A percentile compares a stretch with the other conserved stretches of the same genome.
These are phyloP conservation scores for Phthorimaea operculella DNA, from an alignment of 1,140 invertebrate genomes.

Conservation along the genomic window DNA sequence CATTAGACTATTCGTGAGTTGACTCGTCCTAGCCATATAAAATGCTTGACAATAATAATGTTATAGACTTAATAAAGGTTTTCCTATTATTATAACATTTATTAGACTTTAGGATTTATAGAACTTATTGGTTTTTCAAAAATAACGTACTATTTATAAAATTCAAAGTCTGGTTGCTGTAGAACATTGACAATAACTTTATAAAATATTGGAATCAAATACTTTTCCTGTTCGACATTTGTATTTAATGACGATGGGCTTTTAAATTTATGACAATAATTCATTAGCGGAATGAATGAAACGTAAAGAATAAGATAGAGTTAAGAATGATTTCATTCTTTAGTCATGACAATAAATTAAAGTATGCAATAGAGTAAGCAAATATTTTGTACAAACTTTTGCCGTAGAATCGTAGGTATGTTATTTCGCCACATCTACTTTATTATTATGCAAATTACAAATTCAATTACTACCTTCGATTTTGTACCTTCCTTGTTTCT, in stretches of 20 bases:
- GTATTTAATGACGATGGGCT: neutral
- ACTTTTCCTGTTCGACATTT: too few species aligned
- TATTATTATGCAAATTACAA: too few species aligned
- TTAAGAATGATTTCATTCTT: neutral
- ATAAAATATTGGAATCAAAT: too few species aligned
- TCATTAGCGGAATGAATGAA: neutral
- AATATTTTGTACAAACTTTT: constrained; percentile 1
- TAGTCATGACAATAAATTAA: neutral
- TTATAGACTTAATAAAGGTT: neutral
- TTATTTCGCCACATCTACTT: too few species aligned
- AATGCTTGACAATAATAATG: constrained; percentile 11
- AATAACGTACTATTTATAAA: neutral
- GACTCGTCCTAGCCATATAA: constrained; percentile 5
- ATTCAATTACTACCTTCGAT: too few species aligned
- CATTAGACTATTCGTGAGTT: constrained; percentile 3
- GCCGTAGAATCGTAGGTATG: neutral
- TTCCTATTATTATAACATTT: constrained; percentile 2
- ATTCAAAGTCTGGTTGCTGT: too few species aligned
- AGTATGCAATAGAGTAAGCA: neutral
- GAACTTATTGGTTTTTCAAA: neutral
- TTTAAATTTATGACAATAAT: neutral
- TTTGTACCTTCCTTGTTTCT: too few species aligned
- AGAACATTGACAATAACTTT: too few species aligned
- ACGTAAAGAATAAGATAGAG: neutral
- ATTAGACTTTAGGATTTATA: neutral